A percentile compares a stretch with the other conserved stretches of the same genome.
phyloP scores from a whole-genome alignment of 1,140 invertebrate genomes.

The Homarus americanus region DNA sequence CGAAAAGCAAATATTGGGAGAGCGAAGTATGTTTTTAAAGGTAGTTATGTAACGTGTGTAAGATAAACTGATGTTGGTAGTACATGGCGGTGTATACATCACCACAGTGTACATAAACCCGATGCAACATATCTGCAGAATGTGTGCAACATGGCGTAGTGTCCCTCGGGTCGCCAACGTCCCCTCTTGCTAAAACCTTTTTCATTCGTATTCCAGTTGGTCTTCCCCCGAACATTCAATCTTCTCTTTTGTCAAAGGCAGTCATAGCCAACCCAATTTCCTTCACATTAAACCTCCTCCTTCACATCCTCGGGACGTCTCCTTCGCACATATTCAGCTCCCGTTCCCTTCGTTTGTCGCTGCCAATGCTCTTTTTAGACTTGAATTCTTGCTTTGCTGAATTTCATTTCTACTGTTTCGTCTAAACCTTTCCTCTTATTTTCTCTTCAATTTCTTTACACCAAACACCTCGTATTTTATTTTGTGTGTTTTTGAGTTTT shows the following conservation, averaged over 20 bases:
- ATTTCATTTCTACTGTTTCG: neutral
- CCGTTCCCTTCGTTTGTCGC: conserved; percentile 7
- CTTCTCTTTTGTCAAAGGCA: conserved; percentile 32
- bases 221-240: neutral
- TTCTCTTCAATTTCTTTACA: neutral
- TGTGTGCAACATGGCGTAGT: neutral
- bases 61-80: no score
- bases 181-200: neutral
- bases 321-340: neutral
- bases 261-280: conserved; percentile 41
- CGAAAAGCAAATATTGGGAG: no score
- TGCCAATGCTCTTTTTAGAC: neutral
- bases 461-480: no score
- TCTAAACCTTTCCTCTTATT: neutral
- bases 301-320: conserved; percentile 20
- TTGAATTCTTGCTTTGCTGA: conserved; percentile 15
- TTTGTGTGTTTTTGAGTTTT: no score
- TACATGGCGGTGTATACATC: no score
- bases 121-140: no score
- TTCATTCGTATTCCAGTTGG: conserved; percentile 3
- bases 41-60: no score
- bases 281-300: conserved; percentile 25
- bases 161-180: neutral
- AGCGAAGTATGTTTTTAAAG: no score
- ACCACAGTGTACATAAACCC: no score